phyloP scores from a whole-genome alignment of 2,113 vertebrate species.

The Heptranchias perlo region DNA sequence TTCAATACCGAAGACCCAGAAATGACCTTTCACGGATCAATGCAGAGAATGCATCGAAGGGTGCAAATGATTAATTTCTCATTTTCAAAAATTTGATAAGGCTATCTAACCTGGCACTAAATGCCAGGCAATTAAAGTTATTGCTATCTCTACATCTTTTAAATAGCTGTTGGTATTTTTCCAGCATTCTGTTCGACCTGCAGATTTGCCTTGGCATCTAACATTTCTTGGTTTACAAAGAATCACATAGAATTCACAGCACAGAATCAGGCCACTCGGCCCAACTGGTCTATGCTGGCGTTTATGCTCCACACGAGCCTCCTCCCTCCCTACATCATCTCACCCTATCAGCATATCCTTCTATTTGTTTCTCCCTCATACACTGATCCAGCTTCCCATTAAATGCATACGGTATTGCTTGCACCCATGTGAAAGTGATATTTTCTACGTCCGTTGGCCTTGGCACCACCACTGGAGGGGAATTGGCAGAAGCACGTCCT shows the following conservation, averaged over 20 bases:
- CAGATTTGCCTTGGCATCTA: not conserved
- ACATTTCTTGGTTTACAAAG: not conserved
- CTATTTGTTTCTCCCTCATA: not conserved
- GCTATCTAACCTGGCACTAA: not conserved
- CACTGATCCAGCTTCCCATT: no score
- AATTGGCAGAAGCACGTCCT: no score
- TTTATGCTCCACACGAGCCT: no score
- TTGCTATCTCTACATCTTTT: constrained; percentile 5
- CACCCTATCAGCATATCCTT: not conserved
- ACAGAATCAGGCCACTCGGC: no score
- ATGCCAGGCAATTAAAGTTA: not conserved
- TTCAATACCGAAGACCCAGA: not conserved
- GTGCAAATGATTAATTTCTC: not conserved
- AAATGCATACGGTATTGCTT: no score
- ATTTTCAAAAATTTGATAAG: not conserved
- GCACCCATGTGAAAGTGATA: no score
- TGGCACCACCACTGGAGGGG: no score
- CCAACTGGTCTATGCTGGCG: no score
- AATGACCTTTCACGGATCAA: not conserved
- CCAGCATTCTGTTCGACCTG: not conserved
- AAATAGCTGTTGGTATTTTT: not conserved
- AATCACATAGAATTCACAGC: no score
- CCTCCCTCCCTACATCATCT: no score
- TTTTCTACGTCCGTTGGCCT: no score
- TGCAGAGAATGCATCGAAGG: no score